phyloP scores from a whole-genome alignment of 2,888 invertebrate genomes.

The Caenorhabditis panamensis region DNA sequence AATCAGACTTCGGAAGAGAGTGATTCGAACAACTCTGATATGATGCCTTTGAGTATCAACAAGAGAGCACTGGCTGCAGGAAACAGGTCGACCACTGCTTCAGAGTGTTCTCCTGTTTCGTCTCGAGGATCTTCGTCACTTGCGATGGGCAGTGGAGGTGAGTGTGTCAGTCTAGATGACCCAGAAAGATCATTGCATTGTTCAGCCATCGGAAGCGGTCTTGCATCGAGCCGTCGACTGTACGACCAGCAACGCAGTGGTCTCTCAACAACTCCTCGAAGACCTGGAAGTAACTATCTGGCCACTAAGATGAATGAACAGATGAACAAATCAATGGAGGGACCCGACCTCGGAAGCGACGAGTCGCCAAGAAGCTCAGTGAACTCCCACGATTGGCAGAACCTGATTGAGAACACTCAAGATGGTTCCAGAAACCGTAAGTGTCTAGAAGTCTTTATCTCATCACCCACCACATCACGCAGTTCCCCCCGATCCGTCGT shows the following conservation, averaged over 20 bases:
- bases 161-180: constrained; percentile 26
- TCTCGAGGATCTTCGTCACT: constrained; percentile 51
- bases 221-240: constrained; percentile 45
- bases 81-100: constrained; percentile 44
- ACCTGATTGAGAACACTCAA: constrained; percentile 48
- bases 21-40: constrained; percentile 70
- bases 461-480: constrained; percentile 15
- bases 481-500: not conserved
- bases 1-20: constrained; percentile 70
- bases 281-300: constrained; percentile 64
- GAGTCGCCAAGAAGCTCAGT: constrained; percentile 70
- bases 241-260: constrained; percentile 54
- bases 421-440: constrained; percentile 59
- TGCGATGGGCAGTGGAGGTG: constrained; percentile 43
- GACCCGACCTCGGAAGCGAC: constrained; percentile 72
- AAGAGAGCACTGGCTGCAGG: constrained; percentile 45
- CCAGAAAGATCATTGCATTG: constrained; percentile 23
- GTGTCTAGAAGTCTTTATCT: constrained; percentile 3
- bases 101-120: constrained; percentile 52
- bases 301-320: constrained; percentile 65
- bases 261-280: constrained; percentile 39
- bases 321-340: constrained; percentile 62
- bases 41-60: constrained; percentile 60
- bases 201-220: constrained; percentile 49
- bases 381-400: constrained; percentile 65